phyloP scores from a whole-genome alignment of 1,140 invertebrate genomes.

The Drosophila burlai region DNA sequence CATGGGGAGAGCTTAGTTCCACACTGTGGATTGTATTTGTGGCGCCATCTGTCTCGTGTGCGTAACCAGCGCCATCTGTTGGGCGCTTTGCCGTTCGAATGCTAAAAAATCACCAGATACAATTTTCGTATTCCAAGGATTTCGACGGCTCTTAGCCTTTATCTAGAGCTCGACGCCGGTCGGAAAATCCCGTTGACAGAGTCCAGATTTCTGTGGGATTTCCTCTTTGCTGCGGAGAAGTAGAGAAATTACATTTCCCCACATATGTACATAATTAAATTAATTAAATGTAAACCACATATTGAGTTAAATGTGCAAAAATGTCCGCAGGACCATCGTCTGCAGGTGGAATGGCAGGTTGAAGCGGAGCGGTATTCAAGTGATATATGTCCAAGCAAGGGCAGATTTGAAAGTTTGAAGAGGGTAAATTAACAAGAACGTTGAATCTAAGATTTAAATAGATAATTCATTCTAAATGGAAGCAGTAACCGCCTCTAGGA shows the following conservation, averaged over 20 bases:
- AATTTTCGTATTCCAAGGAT: neutral
- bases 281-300: slow-evolving; percentile 81
- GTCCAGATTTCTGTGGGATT: slow-evolving; percentile 55
- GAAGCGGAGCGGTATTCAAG: slow-evolving; percentile 4
- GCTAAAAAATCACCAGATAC: neutral
- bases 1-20: slow-evolving; percentile 40
- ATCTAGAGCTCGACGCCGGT: slow-evolving; percentile 8
- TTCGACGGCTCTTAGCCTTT: slow-evolving; percentile 12
- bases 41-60: slow-evolving; percentile 38
- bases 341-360: slow-evolving; percentile 25
- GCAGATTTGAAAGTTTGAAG: slow-evolving; percentile 15
- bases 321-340: slow-evolving; percentile 55
- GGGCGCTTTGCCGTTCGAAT: slow-evolving; percentile 18
- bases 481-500: neutral
- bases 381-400: slow-evolving; percentile 27
- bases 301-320: slow-evolving; percentile 81
- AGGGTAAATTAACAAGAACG: neutral
- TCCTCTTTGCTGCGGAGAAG: slow-evolving; percentile 18
- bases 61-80: slow-evolving; percentile 53
- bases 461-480: neutral
- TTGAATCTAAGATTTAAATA: too few species aligned
- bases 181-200: slow-evolving; percentile 42
- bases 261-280: slow-evolving; percentile 69
- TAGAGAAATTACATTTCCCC: slow-evolving; percentile 41
- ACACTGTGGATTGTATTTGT: slow-evolving; percentile 59